Conservation (phyloP, 2,113 vertebrate genomes). For the Limnothrissa miodon region DNA sequence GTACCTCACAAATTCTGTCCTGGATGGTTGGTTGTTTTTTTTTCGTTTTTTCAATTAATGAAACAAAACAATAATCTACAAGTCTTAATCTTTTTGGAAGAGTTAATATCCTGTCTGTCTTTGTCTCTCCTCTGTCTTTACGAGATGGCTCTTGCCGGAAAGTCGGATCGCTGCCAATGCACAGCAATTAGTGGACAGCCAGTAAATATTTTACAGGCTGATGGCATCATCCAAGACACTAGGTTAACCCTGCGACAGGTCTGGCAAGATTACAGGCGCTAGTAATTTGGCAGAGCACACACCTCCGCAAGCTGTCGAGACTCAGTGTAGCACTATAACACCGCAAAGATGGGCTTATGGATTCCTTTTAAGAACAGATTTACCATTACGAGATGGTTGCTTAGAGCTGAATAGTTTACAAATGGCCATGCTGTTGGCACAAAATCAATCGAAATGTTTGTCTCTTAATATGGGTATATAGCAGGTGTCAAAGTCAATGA, state of each 20-base stretch:
- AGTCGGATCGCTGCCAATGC: slow-evolving; percentile 2
- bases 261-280: neutral
- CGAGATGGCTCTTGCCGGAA: neutral
- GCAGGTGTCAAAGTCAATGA: neutral
- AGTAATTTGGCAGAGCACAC: neutral
- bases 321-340: neutral
- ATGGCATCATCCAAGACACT: neutral
- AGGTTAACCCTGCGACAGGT: neutral
- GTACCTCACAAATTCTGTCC: neutral
- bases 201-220: slow-evolving; percentile 1
- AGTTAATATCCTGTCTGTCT: neutral
- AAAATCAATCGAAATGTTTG: too few relatives aligned
- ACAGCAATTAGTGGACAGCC: neutral
- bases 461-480: neutral
- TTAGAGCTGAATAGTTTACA: neutral
- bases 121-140: neutral
- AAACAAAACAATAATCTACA: too few relatives aligned
- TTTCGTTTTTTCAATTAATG: too few relatives aligned
- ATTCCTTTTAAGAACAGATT: neutral
- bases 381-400: slow-evolving; percentile 8
- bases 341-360: neutral
- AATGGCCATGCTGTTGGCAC: neutral
- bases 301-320: neutral
- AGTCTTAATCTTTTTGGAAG: neutral
- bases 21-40: too few relatives aligned